These are phyloP conservation scores for Merodon equestris DNA, from an alignment of 2,888 invertebrate species.

Conservation along the genomic window DNA sequence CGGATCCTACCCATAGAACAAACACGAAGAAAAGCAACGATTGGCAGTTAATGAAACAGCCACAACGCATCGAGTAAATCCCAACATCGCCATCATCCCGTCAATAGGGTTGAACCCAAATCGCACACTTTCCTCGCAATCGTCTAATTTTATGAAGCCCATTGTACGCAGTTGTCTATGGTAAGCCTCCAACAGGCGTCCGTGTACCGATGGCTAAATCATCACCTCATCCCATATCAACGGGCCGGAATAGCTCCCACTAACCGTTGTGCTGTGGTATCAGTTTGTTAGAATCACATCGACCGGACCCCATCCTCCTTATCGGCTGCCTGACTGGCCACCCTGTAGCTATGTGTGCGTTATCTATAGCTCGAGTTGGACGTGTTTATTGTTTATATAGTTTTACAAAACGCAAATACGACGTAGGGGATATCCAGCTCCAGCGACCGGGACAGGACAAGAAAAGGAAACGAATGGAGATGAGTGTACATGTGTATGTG, in stretches of 20 bases:
- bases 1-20: too few relatives aligned
- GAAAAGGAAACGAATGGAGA: constrained; percentile 1
- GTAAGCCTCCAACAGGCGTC: constrained; percentile 33
- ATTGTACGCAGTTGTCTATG: constrained; percentile 31
- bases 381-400: constrained; percentile 53
- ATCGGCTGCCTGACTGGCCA: constrained; percentile 44
- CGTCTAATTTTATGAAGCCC: constrained; percentile 57
- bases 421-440: constrained; percentile 15
- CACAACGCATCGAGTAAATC: neutral
- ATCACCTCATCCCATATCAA: constrained; percentile 38
- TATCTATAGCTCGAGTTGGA: too few relatives aligned
- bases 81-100: neutral
- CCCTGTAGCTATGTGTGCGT: constrained; percentile 20
- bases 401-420: constrained; percentile 58
- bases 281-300: constrained; percentile 64
- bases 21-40: too few relatives aligned
- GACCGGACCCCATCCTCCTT: constrained; percentile 52
- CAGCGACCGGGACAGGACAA: constrained; percentile 12
- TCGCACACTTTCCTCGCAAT: constrained; percentile 6
- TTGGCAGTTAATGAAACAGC: too few relatives aligned
- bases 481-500: constrained; percentile 24
- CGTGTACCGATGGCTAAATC: constrained; percentile 26
- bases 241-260: constrained; percentile 21
- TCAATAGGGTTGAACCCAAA: neutral
- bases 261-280: constrained; percentile 33